phyloP scores from a whole-genome alignment of 2,797 vertebrate species.

The Siniperca undulata region DNA sequence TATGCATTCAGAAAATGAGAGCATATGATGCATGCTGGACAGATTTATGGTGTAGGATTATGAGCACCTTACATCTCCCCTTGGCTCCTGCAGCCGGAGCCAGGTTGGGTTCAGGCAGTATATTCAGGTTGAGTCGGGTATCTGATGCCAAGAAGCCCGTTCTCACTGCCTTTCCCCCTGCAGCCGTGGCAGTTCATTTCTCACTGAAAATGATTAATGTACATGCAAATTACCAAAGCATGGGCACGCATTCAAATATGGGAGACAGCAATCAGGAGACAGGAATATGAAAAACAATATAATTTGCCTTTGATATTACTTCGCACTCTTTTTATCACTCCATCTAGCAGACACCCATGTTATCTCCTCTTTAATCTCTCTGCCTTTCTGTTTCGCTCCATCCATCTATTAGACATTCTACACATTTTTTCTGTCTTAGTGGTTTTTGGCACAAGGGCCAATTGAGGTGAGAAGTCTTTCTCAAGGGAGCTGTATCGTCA shows the following conservation, averaged over 20 bases:
- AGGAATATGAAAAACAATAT: constrained; percentile 79
- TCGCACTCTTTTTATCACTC: constrained; percentile 64
- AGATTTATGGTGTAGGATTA: constrained; percentile 81
- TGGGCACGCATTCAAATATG: constrained; percentile 82
- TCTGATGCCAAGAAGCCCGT: constrained; percentile 74
- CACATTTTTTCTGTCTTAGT: constrained; percentile 69
- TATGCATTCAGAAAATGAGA: constrained; percentile 68
- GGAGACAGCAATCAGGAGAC: constrained; percentile 79
- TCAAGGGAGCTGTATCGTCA: constrained; percentile 58
- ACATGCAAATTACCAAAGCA: constrained; percentile 82
- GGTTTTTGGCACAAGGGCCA: constrained; percentile 63
- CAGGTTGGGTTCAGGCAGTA: constrained; percentile 77
- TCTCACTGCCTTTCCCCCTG: constrained; percentile 59
- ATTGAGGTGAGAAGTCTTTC: constrained; percentile 73
- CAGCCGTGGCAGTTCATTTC: constrained; percentile 78
- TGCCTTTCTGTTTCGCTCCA: constrained; percentile 29
- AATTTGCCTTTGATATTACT: constrained; percentile 75
- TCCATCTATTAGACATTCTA: constrained; percentile 64
- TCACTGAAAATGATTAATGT: constrained; percentile 84
- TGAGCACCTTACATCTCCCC: constrained; percentile 79
- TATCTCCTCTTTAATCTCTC: constrained; percentile 65
- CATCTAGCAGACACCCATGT: constrained; percentile 62
- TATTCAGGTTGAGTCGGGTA: constrained; percentile 75
- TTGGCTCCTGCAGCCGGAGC: constrained; percentile 69
- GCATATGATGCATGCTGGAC: constrained; percentile 81